Percentiles rank a stretch among this genome's conserved stretches.
Evolutionary conservation across 2,113 vertebrate genomes (phyloP).

Genomic region (Fregetta grallaria): DNA sequence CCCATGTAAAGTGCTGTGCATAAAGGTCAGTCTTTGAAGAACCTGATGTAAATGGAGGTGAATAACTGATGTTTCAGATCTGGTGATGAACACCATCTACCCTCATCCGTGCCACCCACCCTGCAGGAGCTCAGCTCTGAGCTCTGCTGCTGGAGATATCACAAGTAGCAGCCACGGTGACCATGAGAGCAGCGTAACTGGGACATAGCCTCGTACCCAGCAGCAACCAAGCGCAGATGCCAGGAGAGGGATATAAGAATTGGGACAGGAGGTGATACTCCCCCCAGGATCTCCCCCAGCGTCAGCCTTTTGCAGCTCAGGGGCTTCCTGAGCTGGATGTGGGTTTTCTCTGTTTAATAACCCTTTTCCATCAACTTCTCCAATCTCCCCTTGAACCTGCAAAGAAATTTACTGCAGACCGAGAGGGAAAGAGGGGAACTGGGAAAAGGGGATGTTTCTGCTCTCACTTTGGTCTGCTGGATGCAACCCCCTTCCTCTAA

Average conservation of each 20-base stretch:
- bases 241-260: fast-evolving
- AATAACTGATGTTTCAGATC: fast-evolving
- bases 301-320: neutral
- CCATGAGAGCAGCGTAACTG: neutral
- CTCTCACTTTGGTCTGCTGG: neutral
- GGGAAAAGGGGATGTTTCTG: neutral
- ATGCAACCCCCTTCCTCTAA: neutral
- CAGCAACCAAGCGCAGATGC: neutral
- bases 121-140: neutral
- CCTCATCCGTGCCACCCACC: neutral
- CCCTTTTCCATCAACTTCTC: neutral
- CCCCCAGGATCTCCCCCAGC: neutral
- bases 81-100: fast-evolving
- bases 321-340: neutral
- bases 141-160: neutral
- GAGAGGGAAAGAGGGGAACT: neutral
- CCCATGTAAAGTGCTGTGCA: neutral
- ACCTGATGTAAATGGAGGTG: neutral
- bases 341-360: neutral
- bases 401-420: neutral
- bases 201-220: neutral
- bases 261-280: neutral
- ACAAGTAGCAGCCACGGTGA: neutral
- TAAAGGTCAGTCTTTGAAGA: neutral
- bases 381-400: neutral